Evolutionary conservation across 1,140 invertebrate species (phyloP).

Genomic region (Monochamus saltuarius): DNA sequence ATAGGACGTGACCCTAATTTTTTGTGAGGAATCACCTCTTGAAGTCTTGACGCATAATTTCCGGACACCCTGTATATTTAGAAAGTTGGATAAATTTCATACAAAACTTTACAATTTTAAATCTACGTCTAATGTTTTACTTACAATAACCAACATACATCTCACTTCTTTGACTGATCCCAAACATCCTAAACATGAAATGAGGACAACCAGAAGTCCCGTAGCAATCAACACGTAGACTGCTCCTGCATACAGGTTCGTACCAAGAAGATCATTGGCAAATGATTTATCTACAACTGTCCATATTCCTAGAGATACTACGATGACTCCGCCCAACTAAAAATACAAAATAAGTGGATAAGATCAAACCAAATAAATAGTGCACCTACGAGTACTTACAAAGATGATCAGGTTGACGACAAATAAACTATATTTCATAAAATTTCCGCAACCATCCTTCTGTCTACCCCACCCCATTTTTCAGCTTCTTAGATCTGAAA

Average conservation of each 20-base stretch:
- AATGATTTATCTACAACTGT: conserved; percentile 80
- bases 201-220: conserved; percentile 72
- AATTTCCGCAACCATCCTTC: conserved; percentile 76
- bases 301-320: conserved; percentile 77
- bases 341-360: conserved; percentile 31
- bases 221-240: conserved; percentile 79
- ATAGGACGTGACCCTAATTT: no score
- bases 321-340: conserved; percentile 75
- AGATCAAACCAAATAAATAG: background rate
- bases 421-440: conserved; percentile 83
- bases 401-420: conserved; percentile 83
- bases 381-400: no score
- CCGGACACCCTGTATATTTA: no score
- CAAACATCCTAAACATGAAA: conserved; percentile 83
- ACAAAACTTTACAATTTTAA: no score
- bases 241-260: conserved; percentile 79
- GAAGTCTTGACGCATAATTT: no score
- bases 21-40: no score
- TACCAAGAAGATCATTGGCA: conserved; percentile 77
- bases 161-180: conserved; percentile 86
- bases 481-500: conserved; percentile 4
- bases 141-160: conserved; percentile 83
- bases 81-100: no score
- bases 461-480: conserved; percentile 38
- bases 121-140: conserved; percentile 24